These are phyloP conservation scores for Macrosiphum euphorbiae DNA, from an alignment of 2,888 invertebrate species.

Conservation along the genomic window DNA sequence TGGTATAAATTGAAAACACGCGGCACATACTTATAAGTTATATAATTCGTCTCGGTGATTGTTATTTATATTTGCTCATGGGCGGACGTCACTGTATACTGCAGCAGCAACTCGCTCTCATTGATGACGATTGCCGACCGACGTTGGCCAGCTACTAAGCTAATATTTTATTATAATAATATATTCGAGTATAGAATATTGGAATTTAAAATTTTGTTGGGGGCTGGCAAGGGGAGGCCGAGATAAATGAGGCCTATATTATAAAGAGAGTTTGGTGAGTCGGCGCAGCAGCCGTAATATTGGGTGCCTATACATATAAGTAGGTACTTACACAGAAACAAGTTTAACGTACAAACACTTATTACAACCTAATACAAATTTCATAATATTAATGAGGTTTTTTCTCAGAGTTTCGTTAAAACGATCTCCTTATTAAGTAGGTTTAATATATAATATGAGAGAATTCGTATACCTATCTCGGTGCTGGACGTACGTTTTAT, in stretches of 20 bases:
- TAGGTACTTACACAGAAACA: background rate
- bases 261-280: background rate
- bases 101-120: background rate
- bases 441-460: background rate
- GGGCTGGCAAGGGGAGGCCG: no score
- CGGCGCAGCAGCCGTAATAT: background rate
- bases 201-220: background rate
- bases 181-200: background rate
- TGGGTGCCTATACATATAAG: background rate
- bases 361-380: background rate
- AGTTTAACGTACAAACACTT: background rate
- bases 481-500: background rate
- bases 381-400: background rate
- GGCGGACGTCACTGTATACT: background rate
- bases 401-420: background rate
- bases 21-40: no score
- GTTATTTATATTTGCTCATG: background rate
- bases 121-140: background rate
- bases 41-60: constrained; percentile 9
- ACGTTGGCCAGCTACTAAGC: background rate
- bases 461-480: background rate
- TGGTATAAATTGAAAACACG: no score
- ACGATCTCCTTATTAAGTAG: background rate
- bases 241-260: background rate
- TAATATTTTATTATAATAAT: background rate